Evolutionary conservation across 2,797 vertebrate species (phyloP).

Genomic region (Tiaroga cobitis): DNA sequence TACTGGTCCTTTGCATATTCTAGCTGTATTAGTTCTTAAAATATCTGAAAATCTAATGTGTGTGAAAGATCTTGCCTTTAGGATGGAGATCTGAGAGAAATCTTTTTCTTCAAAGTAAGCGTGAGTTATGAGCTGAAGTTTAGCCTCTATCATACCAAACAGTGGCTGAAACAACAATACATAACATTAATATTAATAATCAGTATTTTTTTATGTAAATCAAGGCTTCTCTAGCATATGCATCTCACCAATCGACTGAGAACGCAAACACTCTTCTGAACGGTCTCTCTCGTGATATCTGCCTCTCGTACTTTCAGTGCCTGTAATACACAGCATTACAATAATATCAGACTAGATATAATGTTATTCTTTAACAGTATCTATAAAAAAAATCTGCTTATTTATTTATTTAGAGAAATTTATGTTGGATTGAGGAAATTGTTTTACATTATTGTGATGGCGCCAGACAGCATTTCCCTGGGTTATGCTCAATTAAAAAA

Average conservation of each 20-base stretch:
- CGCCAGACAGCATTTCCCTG: background rate
- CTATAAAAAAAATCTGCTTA: background rate
- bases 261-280: slow-evolving; percentile 98
- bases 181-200: background rate
- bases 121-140: slow-evolving; percentile 96
- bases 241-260: slow-evolving; percentile 94
- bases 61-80: slow-evolving; percentile 83
- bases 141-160: slow-evolving; percentile 94
- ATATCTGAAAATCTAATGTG: background rate
- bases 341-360: background rate
- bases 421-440: background rate
- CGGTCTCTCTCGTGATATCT: slow-evolving; percentile 95
- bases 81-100: slow-evolving; percentile 97
- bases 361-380: background rate
- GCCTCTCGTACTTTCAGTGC: slow-evolving; percentile 94
- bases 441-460: background rate
- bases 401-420: background rate
- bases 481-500: background rate
- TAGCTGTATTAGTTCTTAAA: background rate
- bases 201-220: slow-evolving; percentile 7
- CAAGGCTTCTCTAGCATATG: background rate
- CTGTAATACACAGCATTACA: slow-evolving; percentile 70
- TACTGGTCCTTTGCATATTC: background rate
- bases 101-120: slow-evolving; percentile 99
- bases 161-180: slow-evolving; percentile 81